Conservation (phyloP, 2,113 vertebrate genomes). For the Urocolius indicus region DNA sequence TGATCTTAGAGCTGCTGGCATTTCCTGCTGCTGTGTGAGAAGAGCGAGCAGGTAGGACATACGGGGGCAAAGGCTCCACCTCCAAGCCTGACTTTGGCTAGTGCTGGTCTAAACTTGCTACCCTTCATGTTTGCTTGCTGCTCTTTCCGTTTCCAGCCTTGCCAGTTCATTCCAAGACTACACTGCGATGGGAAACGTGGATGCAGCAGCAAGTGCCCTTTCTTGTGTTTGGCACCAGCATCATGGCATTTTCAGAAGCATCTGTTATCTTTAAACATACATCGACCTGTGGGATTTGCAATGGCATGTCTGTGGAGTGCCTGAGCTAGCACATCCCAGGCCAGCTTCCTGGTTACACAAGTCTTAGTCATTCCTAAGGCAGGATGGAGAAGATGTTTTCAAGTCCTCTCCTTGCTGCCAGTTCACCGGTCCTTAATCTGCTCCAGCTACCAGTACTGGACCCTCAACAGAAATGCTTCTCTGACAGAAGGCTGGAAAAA, state of each 20-base stretch:
- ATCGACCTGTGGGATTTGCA: background rate
- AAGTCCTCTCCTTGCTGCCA: background rate
- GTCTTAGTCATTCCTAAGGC: background rate
- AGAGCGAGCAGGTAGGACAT: background rate
- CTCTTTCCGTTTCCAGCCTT: background rate
- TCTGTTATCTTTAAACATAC: background rate
- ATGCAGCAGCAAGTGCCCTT: background rate
- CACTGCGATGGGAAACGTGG: fast-evolving
- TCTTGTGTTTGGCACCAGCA: background rate
- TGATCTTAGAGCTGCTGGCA: background rate
- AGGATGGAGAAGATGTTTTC: background rate
- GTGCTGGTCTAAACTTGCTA: background rate
- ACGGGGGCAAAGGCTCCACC: background rate
- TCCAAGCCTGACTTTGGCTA: background rate
- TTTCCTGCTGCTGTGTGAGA: background rate
- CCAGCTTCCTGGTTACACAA: background rate
- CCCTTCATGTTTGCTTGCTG: background rate
- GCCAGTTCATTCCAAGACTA: background rate
- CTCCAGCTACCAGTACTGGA: background rate
- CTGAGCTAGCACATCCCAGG: background rate
- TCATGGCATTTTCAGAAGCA: background rate
- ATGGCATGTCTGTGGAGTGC: background rate
- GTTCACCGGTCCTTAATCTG: background rate
- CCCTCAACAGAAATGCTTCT: background rate
- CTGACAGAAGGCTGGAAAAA: background rate